Base-by-base conservation (phyloP, 2,797 vertebrate genomes). In the Helarctos malayanus region DNA sequence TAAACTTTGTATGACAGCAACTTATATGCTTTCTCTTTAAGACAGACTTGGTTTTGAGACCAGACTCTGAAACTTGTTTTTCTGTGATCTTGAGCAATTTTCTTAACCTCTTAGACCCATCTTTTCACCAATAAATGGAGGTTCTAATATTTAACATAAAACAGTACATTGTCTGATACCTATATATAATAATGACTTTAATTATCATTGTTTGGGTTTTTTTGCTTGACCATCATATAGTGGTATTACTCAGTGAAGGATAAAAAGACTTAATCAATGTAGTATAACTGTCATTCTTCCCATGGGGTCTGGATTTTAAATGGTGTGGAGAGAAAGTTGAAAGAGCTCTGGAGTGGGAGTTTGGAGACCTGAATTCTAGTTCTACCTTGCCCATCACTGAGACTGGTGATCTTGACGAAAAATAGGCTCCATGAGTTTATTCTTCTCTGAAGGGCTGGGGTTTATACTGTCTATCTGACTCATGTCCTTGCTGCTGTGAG, bases 281-380 rank as follows among this genome's bases (percentile, higher is more conserved):
- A 10, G 0, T 2, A 0, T 5, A 16, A n/a, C 10, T 79, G 32
- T 3, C 52, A 5, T 71, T 45, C 10, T 93, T 68, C 38, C 79
- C 27, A 18, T 4, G 23, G 49, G 41, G 32, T 18, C 52, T 80
- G 65, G 32, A 49, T 27, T 54, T 41, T 45, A 57, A 88, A 32
- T 13, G 23, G 27, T 5, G 7, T 45, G 12, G 14, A 65, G 32
- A 49, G 19, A n/a, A 54, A 8, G 14, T 18, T 12, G 57, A 32
- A 52, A 52, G 47, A 52, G 16, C 7, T 94, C 32, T 47, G 35
- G 47, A 12, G 8, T 41, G 8, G 7, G 3, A 15, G 9, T 63
- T 27, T 76, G 35, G 25, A 91, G 91, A 85, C 47, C 32, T 49
- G 89, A 57, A 63, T 71, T 95, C 81, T 49, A 79, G n/a, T 94